These are phyloP conservation scores for Parnassius apollo DNA, from an alignment of 2,888 invertebrate species.

Conservation along the genomic window DNA sequence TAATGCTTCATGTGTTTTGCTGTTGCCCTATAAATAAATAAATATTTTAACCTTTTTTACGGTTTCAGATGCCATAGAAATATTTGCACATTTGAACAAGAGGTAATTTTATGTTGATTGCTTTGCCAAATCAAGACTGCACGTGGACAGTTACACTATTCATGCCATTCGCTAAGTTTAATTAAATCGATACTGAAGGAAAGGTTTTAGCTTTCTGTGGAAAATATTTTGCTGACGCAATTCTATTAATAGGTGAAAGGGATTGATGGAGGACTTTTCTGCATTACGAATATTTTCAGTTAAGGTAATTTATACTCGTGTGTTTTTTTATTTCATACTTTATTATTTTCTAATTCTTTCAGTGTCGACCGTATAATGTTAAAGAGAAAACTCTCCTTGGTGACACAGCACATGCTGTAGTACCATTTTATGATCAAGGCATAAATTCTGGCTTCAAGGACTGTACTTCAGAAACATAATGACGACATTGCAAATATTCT, in stretches of 20 bases:
- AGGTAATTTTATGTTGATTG: slow-evolving; percentile 98
- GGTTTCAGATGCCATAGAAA: slow-evolving; percentile 93
- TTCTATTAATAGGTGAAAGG: slow-evolving; percentile 89
- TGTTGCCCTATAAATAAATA: slow-evolving; percentile 2
- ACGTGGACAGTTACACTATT: slow-evolving; percentile 98
- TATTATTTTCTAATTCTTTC: slow-evolving; percentile 34
- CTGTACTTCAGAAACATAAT: slow-evolving; percentile 83
- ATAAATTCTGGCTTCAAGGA: slow-evolving; percentile 99
- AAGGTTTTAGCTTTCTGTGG: slow-evolving; percentile 88
- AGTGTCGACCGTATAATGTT: slow-evolving; percentile 94
- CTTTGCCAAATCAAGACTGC: slow-evolving; percentile 94
- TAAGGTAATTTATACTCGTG: slow-evolving; percentile 81
- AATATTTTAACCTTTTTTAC: slow-evolving; percentile 33
- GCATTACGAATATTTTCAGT: slow-evolving; percentile 93
- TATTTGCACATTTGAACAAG: slow-evolving; percentile 99
- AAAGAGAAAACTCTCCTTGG: slow-evolving; percentile 91
- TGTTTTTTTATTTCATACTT: slow-evolving; percentile 1
- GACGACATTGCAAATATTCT: slow-evolving; percentile 85
- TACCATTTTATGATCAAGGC: slow-evolving; percentile 99
- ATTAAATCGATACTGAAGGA: slow-evolving; percentile 82
- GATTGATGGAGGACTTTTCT: slow-evolving; percentile 87
- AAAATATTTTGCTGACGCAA: slow-evolving; percentile 91
- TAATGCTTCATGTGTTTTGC: too few species aligned
- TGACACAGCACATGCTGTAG: slow-evolving; percentile 99
- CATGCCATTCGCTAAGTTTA: slow-evolving; percentile 93